Evolutionary conservation across 2,113 vertebrate species (phyloP).

Genomic region (Clupea harengus): DNA sequence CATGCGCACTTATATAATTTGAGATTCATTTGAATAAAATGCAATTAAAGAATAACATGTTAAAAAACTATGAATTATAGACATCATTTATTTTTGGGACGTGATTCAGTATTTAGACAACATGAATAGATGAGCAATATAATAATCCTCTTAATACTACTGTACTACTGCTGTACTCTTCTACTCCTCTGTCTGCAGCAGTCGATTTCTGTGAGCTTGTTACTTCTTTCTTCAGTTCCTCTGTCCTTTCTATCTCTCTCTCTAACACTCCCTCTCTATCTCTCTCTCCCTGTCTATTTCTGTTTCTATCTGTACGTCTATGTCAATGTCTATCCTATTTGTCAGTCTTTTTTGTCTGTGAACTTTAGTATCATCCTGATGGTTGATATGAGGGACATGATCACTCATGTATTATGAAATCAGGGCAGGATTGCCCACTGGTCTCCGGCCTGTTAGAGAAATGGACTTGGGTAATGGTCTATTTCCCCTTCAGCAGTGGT

Average conservation of each 20-base stretch:
- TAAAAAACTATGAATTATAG: too few species aligned
- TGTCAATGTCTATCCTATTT: not conserved
- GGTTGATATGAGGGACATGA: not conserved
- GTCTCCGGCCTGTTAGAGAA: not conserved
- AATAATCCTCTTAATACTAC: not conserved
- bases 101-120: too few species aligned
- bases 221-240: not conserved
- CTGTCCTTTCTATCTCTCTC: not conserved
- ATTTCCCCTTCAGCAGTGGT: not conserved
- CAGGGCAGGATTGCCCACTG: not conserved
- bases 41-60: too few species aligned
- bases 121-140: not conserved
- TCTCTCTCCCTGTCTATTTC: not conserved
- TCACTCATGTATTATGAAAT: not conserved
- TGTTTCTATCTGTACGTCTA: not conserved
- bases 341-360: not conserved
- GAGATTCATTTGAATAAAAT: too few species aligned
- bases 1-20: too few species aligned
- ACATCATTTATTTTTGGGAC: too few species aligned
- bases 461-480: slow-evolving; percentile 27
- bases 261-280: not conserved
- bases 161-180: too few species aligned
- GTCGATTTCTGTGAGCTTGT: not conserved
- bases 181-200: too few species aligned
- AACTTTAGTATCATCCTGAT: not conserved